Evolutionary conservation across 2,888 invertebrate genomes (phyloP).

Genomic region (Heteropelma amictum): DNA sequence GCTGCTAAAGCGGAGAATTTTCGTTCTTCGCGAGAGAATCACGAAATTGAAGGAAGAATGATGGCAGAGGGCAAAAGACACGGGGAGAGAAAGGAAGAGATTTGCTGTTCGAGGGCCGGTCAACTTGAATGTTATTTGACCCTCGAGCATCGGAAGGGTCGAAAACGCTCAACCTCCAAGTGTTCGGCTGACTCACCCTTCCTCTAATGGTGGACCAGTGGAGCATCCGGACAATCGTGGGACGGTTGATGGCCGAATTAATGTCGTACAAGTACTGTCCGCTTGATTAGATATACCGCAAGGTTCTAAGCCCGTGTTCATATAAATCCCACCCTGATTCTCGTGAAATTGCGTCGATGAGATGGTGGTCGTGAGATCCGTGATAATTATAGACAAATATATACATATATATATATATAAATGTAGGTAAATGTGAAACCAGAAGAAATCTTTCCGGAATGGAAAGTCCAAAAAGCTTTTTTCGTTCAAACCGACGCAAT

Average conservation of each 20-base stretch:
- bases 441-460: too few relatives aligned
- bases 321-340: slow-evolving; percentile 12
- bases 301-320: slow-evolving; percentile 8
- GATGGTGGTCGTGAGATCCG: slow-evolving; percentile 11
- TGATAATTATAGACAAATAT: slow-evolving; percentile 6
- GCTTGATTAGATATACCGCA: slow-evolving; percentile 40
- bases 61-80: background rate
- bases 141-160: slow-evolving; percentile 35
- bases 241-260: slow-evolving; percentile 30
- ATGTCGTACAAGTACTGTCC: slow-evolving; percentile 42
- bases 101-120: slow-evolving; percentile 20
- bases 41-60: background rate
- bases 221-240: slow-evolving; percentile 30
- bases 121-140: slow-evolving; percentile 28
- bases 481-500: too few relatives aligned
- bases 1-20: too few relatives aligned
- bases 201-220: slow-evolving; percentile 22
- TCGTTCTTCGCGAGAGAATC: too few relatives aligned
- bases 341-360: slow-evolving; percentile 28
- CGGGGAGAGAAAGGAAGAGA: background rate
- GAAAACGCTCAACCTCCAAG: slow-evolving; percentile 41
- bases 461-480: too few relatives aligned
- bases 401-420: too few relatives aligned
- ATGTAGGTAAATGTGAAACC: too few relatives aligned
- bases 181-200: slow-evolving; percentile 40